Evolutionary conservation across 1,140 invertebrate species (phyloP), one percentile per base, ranked within the genome.

Genomic region (Bradynema listronoti): DNA sequence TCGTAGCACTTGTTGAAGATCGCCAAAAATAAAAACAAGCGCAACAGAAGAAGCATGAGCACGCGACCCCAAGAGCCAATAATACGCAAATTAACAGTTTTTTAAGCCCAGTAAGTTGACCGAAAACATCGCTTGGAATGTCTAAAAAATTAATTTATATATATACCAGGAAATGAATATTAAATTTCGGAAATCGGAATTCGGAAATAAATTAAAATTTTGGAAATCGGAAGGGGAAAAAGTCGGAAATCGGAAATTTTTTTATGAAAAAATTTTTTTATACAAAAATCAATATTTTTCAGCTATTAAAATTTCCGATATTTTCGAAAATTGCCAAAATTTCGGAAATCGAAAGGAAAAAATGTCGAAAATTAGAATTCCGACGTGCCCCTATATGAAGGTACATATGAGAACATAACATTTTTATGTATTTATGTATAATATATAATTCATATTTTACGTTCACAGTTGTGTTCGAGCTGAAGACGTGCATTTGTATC

Each of bases 21-120:
- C 19, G 16, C 16, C 47, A 24, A 25, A 50, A 27, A 25, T 50
- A 50, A 32, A 50, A 61, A 54, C 57, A 61, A n/a, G 42, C 45
- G 50, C 59, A 61, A 47, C 59, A 61, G 42, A 43, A 43, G 16
- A 61, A 47, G 24, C 56, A 61, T 7, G 34, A n/a, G 49, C 58
- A 49, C 11, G 59, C 25, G 25, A 43, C 56, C 16, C 56, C 1
- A 11, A 47, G 16, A 2, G 39, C 56, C 27, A 61, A 19, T 32
- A 30, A 29, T 1, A 46, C 22, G 30, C 59, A 61, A 22, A 61
- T 32, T 22, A 61, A 24, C 42, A 61, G 39, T 19, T 42, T 16
- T 41, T 57, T 56, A n/a, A 41, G 41, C 9, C 59, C 59, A 19
- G 59, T 49, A 27, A 29, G 24, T 27, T 33, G 32, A 22, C 33